phyloP scores from a whole-genome alignment of 2,113 vertebrate genomes.

The Muntiacus reevesi region DNA sequence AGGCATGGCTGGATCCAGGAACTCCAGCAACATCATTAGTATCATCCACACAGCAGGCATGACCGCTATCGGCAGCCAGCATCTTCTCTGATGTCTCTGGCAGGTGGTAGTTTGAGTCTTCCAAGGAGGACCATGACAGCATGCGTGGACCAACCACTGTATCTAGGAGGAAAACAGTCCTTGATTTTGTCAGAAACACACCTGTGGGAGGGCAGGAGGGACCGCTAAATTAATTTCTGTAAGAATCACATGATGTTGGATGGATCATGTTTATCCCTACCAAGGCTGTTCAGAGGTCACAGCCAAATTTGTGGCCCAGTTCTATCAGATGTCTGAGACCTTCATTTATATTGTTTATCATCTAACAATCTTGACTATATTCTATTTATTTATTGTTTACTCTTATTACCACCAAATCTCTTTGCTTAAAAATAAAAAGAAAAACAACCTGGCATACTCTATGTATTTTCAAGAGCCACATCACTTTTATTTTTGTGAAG shows the following conservation, averaged over 20 bases:
- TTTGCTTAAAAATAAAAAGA: not conserved
- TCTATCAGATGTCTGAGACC: not conserved
- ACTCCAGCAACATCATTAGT: not conserved
- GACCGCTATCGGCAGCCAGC: not conserved
- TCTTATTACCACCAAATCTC: not conserved
- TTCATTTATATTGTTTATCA: not conserved
- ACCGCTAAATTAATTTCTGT: fast-evolving
- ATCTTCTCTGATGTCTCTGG: not conserved
- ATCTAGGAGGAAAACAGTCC: not conserved
- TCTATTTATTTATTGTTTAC: not conserved
- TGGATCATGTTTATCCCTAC: not conserved
- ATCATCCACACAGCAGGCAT: not conserved
- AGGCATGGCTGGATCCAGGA: constrained; percentile 12
- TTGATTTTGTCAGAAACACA: not conserved
- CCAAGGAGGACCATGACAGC: not conserved
- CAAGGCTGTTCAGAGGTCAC: not conserved
- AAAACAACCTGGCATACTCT: not conserved
- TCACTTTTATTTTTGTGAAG: not conserved
- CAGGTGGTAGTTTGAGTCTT: not conserved
- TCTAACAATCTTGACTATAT: not conserved
- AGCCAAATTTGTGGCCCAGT: not conserved
- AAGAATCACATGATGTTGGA: not conserved
- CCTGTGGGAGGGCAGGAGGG: not conserved
- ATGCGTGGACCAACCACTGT: not conserved
- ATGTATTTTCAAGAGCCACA: not conserved